Evolutionary conservation across 1,140 invertebrate genomes (phyloP).

Genomic region (Paraescarpia echinospica): DNA sequence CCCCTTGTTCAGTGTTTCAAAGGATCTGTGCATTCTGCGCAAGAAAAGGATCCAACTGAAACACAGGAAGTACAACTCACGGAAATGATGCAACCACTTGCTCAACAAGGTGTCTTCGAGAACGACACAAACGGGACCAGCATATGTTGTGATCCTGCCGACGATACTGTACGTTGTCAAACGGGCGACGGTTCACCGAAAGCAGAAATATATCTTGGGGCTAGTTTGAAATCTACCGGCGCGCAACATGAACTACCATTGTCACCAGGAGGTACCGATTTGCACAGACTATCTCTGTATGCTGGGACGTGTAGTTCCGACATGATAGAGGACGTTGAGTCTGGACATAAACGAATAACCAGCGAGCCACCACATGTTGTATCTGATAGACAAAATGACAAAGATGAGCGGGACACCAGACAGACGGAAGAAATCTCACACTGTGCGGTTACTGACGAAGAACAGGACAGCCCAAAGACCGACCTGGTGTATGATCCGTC

Average conservation of each 20-base stretch:
- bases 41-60: not conserved
- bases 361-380: not conserved
- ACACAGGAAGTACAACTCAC: not conserved
- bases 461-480: not conserved
- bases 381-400: not conserved
- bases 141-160: too few relatives aligned
- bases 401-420: not conserved
- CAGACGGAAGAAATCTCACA: not conserved
- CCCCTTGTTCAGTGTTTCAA: not conserved
- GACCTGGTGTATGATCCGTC: not conserved
- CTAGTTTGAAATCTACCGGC: not conserved
- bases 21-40: not conserved
- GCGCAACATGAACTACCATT: not conserved
- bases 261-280: not conserved
- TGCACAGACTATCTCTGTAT: too few relatives aligned
- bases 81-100: not conserved
- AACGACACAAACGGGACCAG: not conserved
- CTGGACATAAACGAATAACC: not conserved
- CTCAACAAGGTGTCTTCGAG: not conserved
- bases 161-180: not conserved
- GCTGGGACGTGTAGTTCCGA: not conserved
- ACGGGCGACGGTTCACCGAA: not conserved
- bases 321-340: not conserved
- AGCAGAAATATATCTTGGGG: not conserved
- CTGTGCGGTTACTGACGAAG: not conserved